Conservation (phyloP, 2,888 invertebrate species). For the Eupithecia exiguata region DNA sequence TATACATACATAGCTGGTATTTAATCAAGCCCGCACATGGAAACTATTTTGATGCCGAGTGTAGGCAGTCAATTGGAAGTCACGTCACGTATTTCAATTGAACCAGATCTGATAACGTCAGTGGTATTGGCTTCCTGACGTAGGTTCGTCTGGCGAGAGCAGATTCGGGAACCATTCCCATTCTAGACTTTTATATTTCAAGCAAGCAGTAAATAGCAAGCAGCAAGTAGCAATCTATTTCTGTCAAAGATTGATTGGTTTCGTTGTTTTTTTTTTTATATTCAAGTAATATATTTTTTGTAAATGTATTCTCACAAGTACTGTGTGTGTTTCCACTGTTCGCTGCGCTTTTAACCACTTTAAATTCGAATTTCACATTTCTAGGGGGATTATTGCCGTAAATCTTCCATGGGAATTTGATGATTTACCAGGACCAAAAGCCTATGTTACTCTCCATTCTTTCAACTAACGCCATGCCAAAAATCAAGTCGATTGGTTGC, state of each 20-base stretch:
- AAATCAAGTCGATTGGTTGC: too few relatives aligned
- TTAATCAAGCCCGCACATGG: conserved; percentile 57
- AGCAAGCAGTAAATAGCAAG: too few relatives aligned
- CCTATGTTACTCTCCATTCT: too few relatives aligned
- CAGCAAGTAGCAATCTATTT: not conserved
- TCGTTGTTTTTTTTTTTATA: not conserved
- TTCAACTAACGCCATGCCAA: too few relatives aligned
- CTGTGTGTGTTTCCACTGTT: too few relatives aligned
- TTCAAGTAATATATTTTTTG: too few relatives aligned
- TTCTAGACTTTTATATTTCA: conserved; percentile 7
- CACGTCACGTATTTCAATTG: conserved; percentile 77
- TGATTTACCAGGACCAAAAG: too few relatives aligned
- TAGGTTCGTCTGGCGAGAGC: conserved; percentile 39
- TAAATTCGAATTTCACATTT: too few relatives aligned
- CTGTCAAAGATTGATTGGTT: not conserved
- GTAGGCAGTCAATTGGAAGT: conserved; percentile 55
- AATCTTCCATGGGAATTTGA: too few relatives aligned
- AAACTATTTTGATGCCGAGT: conserved; percentile 51
- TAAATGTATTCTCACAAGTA: too few relatives aligned
- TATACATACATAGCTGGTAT: conserved; percentile 48
- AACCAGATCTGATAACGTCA: conserved; percentile 62
- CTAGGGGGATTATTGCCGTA: too few relatives aligned
- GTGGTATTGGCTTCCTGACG: conserved; percentile 53
- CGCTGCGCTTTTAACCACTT: too few relatives aligned
- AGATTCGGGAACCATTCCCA: conserved; percentile 18